Base-by-base conservation (phyloP, 2,797 vertebrate species). In the Pseudomugil gertrudae region DNA sequence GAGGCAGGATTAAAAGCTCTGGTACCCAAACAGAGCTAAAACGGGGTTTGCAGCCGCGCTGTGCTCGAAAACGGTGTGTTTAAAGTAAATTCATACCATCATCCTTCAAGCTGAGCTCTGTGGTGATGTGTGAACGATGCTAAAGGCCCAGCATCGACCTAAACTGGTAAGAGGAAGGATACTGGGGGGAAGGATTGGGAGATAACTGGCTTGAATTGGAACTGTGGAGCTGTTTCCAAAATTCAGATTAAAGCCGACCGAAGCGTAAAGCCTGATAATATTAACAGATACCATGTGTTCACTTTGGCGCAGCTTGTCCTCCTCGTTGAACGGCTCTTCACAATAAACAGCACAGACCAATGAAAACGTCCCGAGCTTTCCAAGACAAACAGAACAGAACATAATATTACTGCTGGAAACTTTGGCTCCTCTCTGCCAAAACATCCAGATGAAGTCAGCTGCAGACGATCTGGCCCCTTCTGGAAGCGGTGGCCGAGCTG, bases 281-380 rank as follows among this genome's bases (percentile, higher is more conserved):
- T 33, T 76, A 86, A 90, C 81, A 70, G 77, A 65, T 81, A 84
- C 80, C 83, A 89, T 81, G 78, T 90, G 84, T 85, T 79, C 30
- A 85, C 84, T 48, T 80, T 14, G 83, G 77, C 72, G 66, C 62
- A 19, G 53, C 56, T 56, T 64, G 74, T 40, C 29, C 6, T 62
- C 80, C 68, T 58, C 55, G 26, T 54, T 4, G 45, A 45, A 75
- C 76, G 62, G 57, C 55, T 81, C 79, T 63, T 86, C 69, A 76
- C 81, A 83, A 85, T 59, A 90, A 89, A 83, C 72, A 63, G 8
- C 23, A 17, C 3, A 35, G 60, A 74, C 19, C 19, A 21, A 30
- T 54, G 62, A 40, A 32, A 63, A 23, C 48, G 23, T 48, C 30
- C 38, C 38, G n/a, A 6, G 5, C 48, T 81, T 78, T 69, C 54